phyloP scores from a whole-genome alignment of 2,888 invertebrate species.

The Osedax fenrisi region DNA sequence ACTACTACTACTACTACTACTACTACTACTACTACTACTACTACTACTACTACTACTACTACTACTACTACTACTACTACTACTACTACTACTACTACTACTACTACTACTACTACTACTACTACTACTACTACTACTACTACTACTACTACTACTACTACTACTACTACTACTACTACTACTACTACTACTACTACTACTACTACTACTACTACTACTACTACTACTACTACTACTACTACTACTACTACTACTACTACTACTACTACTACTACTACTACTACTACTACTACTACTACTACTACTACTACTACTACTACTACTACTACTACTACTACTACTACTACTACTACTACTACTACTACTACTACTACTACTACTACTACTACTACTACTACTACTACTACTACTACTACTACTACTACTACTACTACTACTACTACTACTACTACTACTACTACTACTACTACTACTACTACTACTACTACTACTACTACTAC shows the following conservation, averaged over 20 bases:
- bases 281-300: constrained; percentile 12
- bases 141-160: constrained; percentile 29
- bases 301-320: constrained; percentile 10
- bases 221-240: not conserved
- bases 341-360: constrained; percentile 4
- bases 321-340: constrained; percentile 10
- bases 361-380: constrained; percentile 7
- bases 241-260: not conserved
- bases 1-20: constrained; percentile 15
- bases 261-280: not conserved
- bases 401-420: not conserved
- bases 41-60: too few species aligned
- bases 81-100: too few species aligned
- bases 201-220: constrained; percentile 1
- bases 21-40: constrained; percentile 15
- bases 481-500: not conserved
- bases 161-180: constrained; percentile 27
- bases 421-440: constrained; percentile 15
- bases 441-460: constrained; percentile 9
- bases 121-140: constrained; percentile 15
- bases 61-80: too few species aligned
- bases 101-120: too few species aligned
- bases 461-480: not conserved
- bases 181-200: constrained; percentile 30
- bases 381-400: not conserved